These are phyloP conservation scores for Danionella dracula DNA, from an alignment of 2,797 vertebrate species.

Conservation along the genomic window DNA sequence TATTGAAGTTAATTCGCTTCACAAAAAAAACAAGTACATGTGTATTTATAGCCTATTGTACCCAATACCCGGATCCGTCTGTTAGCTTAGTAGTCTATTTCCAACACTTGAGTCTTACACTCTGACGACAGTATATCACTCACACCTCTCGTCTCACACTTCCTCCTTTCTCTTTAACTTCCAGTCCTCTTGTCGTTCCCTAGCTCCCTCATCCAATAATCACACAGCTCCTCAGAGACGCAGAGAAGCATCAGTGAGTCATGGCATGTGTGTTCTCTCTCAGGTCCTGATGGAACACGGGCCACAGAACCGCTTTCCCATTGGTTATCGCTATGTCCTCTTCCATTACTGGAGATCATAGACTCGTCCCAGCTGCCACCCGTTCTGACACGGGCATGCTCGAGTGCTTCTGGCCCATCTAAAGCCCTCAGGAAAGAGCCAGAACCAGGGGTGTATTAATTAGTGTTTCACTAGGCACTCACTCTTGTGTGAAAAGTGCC, in stretches of 20 bases:
- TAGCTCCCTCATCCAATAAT: constrained; percentile 42
- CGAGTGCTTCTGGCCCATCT: constrained; percentile 25
- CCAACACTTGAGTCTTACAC: background rate
- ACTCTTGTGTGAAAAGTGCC: constrained; percentile 38
- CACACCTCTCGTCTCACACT: background rate
- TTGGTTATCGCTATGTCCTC: constrained; percentile 33
- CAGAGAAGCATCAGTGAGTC: constrained; percentile 41
- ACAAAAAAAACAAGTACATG: background rate
- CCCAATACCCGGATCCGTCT: background rate
- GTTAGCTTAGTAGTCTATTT: background rate
- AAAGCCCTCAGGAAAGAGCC: constrained; percentile 19
- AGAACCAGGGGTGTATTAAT: constrained; percentile 38
- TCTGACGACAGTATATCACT: constrained; percentile 1
- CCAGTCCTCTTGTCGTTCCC: constrained; percentile 16
- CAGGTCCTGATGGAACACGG: constrained; percentile 40
- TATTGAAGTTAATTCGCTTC: background rate
- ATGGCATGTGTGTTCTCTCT: constrained; percentile 39
- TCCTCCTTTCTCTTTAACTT: background rate
- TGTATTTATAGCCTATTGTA: background rate
- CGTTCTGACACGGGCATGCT: constrained; percentile 32
- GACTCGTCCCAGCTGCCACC: constrained; percentile 35
- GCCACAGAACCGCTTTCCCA: background rate
- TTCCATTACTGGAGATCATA: constrained; percentile 46
- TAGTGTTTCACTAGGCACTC: constrained; percentile 33
- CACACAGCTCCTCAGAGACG: constrained; percentile 31